Percentiles rank a stretch among this genome's conserved stretches.
Evolutionary conservation across 1,140 invertebrate species (phyloP).

Genomic region (Drosophila funebris): DNA sequence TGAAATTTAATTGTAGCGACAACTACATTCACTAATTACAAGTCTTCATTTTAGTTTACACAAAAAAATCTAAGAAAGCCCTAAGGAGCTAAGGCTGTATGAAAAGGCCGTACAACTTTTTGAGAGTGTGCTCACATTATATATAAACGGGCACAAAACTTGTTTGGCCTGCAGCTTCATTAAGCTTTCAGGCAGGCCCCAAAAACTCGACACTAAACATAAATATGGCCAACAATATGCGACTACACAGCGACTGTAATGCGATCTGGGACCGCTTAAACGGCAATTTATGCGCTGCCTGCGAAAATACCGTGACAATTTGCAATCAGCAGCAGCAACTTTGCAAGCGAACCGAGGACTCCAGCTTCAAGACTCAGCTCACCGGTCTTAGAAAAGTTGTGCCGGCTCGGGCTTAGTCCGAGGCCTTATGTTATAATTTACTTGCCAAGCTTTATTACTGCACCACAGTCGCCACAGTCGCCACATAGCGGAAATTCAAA

Average conservation of each 20-base stretch:
- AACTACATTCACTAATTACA: conserved; percentile 69
- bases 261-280: conserved; percentile 51
- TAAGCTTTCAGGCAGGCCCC: conserved; percentile 56
- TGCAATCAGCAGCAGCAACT: conserved; percentile 66
- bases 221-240: conserved; percentile 54
- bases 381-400: conserved; percentile 2
- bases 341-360: conserved; percentile 23
- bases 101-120: conserved; percentile 3
- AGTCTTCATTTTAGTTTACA: neutral
- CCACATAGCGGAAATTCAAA: conserved; percentile 79
- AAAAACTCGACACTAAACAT: conserved; percentile 48
- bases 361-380: neutral
- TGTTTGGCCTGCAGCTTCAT: conserved; percentile 54
- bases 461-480: conserved; percentile 33
- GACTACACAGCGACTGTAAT: conserved; percentile 47
- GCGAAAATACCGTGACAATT: conserved; percentile 81
- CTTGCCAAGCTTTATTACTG: conserved; percentile 74
- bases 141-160: conserved; percentile 41
- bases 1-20: conserved; percentile 69
- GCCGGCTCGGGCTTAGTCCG: neutral
- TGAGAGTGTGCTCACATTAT: conserved; percentile 18
- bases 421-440: conserved; percentile 79
- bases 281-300: conserved; percentile 79
- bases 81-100: too few relatives aligned
- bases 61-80: neutral